Base-by-base conservation (phyloP, 1,140 invertebrate species). In the Bicyclus anynana region DNA sequence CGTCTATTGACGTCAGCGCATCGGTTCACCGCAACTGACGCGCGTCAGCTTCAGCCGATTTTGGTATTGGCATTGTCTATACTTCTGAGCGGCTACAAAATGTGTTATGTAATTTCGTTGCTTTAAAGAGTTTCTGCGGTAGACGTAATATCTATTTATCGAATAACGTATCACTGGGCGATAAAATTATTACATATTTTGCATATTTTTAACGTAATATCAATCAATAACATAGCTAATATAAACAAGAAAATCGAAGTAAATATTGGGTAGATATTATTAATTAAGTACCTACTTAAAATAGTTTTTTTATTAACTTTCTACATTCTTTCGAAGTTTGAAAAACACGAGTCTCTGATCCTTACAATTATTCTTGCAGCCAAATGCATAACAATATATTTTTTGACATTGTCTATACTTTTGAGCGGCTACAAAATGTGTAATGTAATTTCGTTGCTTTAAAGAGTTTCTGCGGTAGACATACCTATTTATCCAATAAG, bases 21-120 rank as follows among this genome's bases (percentile, higher is more conserved):
- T 68, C 66, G 68, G 65, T 67, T 62, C 29, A 59, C 69, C 66
- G 62, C 69, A 71, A 70, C 64, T 74, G 73, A 69, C 69, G 70
- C 68, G 65, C 65, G 69, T 74, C 71, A 62, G 55, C 37, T 53
- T 49, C 53, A 63, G 56, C 59, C 55, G 37, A 61, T 61, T 61
- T 56, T 48, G 38, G 21, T 51, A 59, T 58, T 56, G 53, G 50
- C 29, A 49, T 56, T 62, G 55, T 62, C 44, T 58, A 50, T 57
- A 38, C 12, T 17, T 20, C 10, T 20, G 29, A n/a, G n/a, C n/a
- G 12, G 29, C 29, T 33, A 33, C 29, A 33, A 44, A 40, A 20
- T 44, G 40, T 44, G 40, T 20, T 20, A 44, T 20, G 40, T 44
- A 18, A 12, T 18, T 20, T 44, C 20, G 40, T 12, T 6, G 40